Evolutionary conservation across 2,797 vertebrate species (phyloP), one percentile per base, ranked within the genome.

Genomic region (Falco naumanni): DNA sequence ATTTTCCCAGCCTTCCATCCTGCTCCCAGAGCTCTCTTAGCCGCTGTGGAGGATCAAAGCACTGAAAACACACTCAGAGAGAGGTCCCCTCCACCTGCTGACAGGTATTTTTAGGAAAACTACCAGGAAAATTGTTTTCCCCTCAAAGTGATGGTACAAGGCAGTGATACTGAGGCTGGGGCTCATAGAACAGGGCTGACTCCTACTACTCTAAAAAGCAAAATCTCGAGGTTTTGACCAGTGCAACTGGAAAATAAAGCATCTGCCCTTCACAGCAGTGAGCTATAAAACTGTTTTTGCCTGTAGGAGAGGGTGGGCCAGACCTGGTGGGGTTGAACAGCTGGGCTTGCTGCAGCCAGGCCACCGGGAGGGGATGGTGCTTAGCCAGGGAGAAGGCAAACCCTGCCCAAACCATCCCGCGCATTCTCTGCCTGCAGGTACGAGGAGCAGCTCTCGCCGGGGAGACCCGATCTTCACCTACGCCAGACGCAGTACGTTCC

Each of bases 281-380:
- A 56, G 37, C 64, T 47, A n/a, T 45, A 57, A 51, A 31, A 31
- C 22, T 37, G 26, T 98, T 99, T 97, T 98, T 99, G 41, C 99
- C 98, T 98, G 98, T 5, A 97, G 96, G 97, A 98, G 98, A 99
- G 76, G 95, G 84, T 71, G 24, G 75, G 11, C n/a, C 39, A 63
- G 26, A 18, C 6, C n/a, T 25, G 16, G 26, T 1, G 0, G 5
- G 33, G 22, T 13, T 39, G 61, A 69, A 19, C 74, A 68, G 84
- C 13, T 2, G 0, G 41, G 34, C 34, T 85, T 0, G 0, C 33
- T 34, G 39, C 47, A n/a, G 33, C 18, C 5, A 3, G 19, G 43
- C 26, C 0, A 2, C 48, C 2, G 3, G 56, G 57, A 77, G 37
- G 29, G 64, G 16, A 5, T 1, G 28, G 16, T 51, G 63, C 48